Evolutionary conservation across 2,113 vertebrate species (phyloP), one percentile per base, ranked within the genome.

Genomic region (Dasyornis broadbenti): DNA sequence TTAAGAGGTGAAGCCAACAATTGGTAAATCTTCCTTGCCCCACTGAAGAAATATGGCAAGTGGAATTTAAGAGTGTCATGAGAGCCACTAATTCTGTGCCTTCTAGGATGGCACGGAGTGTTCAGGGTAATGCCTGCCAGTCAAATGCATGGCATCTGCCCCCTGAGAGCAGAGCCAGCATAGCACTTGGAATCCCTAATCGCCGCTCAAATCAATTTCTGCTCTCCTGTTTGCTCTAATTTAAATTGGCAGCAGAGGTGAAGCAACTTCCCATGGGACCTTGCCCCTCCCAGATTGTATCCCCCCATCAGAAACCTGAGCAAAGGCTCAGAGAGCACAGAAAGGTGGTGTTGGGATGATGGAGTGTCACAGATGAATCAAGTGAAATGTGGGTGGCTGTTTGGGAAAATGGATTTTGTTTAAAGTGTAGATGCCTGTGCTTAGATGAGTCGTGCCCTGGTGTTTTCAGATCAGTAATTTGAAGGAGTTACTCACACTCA

Each of bases 121-220:
- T 33, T 49, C 59, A 27, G 47, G 11, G 56, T 4, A 33, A 24
- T 6, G 21, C 42, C 57, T 71, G 73, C 30, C 57, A 68, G 24
- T 61, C 30, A 71, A 66, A 33, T 0, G 2, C 1, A 0, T 6
- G 20, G 24, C 72, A 63, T 3, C 65, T 59, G 30, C 37, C 27
- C 64, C 44, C 22, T 4, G 11, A 73, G 39, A 89, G 27, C 61
- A 84, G 60, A 37, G 5, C 12, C 18, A 33, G 44, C 28, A 45
- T 18, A 52, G 35, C 1, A 0, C 16, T 72, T 87, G 44, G 39
- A 50, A 31, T 56, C 22, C 15, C 19, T 47, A 26, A 37, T 13
- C 39, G 16, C 37, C 59, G 59, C 83, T 42, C 33, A 63, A 26
- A 50, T 17, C 26, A 14, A 4, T n/a, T 68, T 24, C 42, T 33